phyloP scores from a whole-genome alignment of 2,113 vertebrate species.

The Jacana jacana region DNA sequence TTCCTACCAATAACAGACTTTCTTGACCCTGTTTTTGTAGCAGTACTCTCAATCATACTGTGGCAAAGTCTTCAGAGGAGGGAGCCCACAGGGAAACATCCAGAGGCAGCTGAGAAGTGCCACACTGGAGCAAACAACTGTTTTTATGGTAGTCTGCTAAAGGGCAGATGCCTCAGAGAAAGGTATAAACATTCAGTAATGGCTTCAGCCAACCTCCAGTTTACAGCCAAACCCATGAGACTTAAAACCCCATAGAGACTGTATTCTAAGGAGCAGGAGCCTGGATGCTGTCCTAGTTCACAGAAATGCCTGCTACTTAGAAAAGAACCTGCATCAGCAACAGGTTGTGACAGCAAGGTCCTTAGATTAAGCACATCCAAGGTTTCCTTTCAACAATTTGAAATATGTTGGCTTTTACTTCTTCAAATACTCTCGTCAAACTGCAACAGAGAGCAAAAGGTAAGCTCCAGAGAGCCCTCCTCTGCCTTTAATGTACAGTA shows the following conservation, averaged over 20 bases:
- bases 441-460: neutral
- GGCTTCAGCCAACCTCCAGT: neutral
- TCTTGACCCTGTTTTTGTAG: neutral
- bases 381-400: neutral
- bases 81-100: neutral
- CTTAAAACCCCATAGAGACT: neutral
- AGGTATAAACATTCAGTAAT: neutral
- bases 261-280: neutral
- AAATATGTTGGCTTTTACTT: neutral
- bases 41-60: neutral
- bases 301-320: neutral
- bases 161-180: neutral
- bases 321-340: neutral
- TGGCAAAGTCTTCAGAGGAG: neutral
- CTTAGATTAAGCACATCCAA: neutral
- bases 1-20: neutral
- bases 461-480: neutral
- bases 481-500: neutral
- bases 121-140: neutral
- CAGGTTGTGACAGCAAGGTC: neutral
- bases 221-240: neutral
- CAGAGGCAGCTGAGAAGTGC: neutral
- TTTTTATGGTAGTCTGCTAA: neutral
- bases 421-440: neutral
- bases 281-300: neutral